Percentiles rank a stretch among this genome's conserved stretches.
phyloP scores from a whole-genome alignment of 2,888 invertebrate species.

The Melipona beecheii region DNA sequence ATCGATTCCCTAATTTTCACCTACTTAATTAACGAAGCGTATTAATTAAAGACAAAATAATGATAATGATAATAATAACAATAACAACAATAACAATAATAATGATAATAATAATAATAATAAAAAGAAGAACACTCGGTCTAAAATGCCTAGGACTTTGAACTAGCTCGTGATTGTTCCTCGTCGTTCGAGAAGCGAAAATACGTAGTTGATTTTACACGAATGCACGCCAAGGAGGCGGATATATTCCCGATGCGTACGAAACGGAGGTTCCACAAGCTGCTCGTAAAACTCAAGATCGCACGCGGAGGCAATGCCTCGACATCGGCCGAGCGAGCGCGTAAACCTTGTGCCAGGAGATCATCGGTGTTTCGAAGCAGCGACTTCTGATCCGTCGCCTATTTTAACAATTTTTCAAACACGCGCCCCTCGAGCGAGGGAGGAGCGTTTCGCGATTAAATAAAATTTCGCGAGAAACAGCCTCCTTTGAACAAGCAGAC shows the following conservation, averaged over 20 bases:
- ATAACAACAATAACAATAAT: too few species aligned
- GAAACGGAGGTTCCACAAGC: conserved; percentile 9
- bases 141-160: neutral
- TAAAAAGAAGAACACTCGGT: neutral
- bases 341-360: conserved; percentile 60
- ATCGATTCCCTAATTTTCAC: neutral
- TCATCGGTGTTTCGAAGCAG: conserved; percentile 47
- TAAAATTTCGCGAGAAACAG: conserved; percentile 3
- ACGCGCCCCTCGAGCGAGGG: neutral
- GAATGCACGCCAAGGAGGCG: neutral
- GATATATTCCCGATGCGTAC: neutral
- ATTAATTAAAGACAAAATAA: too few species aligned
- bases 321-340: conserved; percentile 46
- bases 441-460: conserved; percentile 15
- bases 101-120: too few species aligned
- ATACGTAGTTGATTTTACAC: neutral
- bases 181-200: conserved; percentile 5
- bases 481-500: neutral
- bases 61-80: too few species aligned
- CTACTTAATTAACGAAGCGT: too few species aligned
- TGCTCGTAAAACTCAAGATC: conserved; percentile 57
- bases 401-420: conserved; percentile 15
- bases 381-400: conserved; percentile 15
- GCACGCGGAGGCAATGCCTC: conserved; percentile 32
- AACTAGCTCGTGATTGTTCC: neutral